These are phyloP conservation scores for Chromoteleia sp. DNA, from an alignment of 2,888 invertebrate species.

Conservation along the genomic window DNA sequence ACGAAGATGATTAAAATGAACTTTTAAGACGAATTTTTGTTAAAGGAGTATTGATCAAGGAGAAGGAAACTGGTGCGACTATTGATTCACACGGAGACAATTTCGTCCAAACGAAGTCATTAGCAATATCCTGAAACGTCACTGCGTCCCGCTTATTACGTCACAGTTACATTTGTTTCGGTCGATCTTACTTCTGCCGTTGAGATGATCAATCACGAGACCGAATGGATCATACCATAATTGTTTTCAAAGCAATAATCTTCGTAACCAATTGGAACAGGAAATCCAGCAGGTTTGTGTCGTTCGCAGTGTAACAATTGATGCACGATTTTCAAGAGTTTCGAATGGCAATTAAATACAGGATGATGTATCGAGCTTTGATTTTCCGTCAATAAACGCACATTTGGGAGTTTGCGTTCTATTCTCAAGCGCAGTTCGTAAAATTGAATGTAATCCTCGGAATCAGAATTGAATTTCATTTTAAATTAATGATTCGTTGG, in stretches of 20 bases:
- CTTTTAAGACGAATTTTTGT: constrained; percentile 7
- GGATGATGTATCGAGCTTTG: not conserved
- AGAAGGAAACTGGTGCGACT: not conserved
- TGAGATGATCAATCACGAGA: too few relatives aligned
- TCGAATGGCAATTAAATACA: not conserved
- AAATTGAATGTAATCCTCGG: constrained; percentile 1
- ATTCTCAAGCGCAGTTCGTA: not conserved
- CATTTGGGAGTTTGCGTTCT: not conserved
- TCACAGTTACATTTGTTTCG: not conserved
- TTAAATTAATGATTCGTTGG: constrained; percentile 11
- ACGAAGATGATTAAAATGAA: not conserved
- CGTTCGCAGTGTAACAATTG: not conserved
- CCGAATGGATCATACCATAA: not conserved
- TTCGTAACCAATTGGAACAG: not conserved
- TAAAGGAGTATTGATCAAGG: constrained; percentile 13
- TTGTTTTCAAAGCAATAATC: too few relatives aligned
- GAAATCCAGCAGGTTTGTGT: not conserved
- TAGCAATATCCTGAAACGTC: not conserved
- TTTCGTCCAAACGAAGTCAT: constrained; percentile 8
- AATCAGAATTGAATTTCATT: not conserved
- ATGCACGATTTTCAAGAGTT: not conserved
- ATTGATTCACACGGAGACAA: constrained; percentile 3
- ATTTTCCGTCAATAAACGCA: not conserved
- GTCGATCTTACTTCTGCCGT: not conserved
- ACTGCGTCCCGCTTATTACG: too few relatives aligned